A percentile compares a stretch with the other conserved stretches of the same genome.
Conservation (phyloP, 1,140 invertebrate species). For the Rhagoletis zephyria region DNA sequence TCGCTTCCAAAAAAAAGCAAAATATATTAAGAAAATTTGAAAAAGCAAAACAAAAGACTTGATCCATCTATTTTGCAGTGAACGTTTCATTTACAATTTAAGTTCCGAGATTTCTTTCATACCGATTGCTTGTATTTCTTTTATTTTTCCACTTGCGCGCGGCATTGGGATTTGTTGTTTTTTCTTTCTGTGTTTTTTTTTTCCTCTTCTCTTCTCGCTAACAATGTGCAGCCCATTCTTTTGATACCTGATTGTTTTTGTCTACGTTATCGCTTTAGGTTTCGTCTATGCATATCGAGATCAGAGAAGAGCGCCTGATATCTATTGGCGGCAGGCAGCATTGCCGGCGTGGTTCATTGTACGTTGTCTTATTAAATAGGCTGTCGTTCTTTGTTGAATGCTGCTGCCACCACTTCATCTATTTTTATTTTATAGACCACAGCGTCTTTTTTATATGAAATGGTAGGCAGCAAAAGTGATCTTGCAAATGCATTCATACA, state of each 20-base stretch:
- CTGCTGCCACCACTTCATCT: slow-evolving; percentile 58
- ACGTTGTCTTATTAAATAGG: slow-evolving; percentile 20
- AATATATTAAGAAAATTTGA: background rate
- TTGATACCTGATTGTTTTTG: slow-evolving; percentile 11
- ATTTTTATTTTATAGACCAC: slow-evolving; percentile 54
- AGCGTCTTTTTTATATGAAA: background rate
- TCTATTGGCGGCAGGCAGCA: background rate
- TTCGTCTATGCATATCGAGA: background rate
- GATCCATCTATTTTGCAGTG: background rate
- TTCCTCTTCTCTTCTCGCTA: no score
- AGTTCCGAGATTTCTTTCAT: no score
- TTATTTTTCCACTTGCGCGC: no score
- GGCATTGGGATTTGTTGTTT: background rate
- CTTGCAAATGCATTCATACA: background rate
- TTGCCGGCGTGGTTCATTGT: slow-evolving; percentile 7
- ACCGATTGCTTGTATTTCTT: no score
- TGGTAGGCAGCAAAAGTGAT: background rate
- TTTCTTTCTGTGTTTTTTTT: background rate
- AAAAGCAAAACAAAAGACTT: slow-evolving; percentile 9
- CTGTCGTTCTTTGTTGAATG: background rate
- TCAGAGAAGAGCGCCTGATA: background rate
- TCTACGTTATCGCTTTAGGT: background rate
- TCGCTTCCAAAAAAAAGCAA: background rate
- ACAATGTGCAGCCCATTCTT: background rate
- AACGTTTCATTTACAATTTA: background rate